Evolutionary conservation across 2,888 invertebrate genomes (phyloP), one percentile per base, ranked within the genome.

Genomic region (Entomobrya proxima): DNA sequence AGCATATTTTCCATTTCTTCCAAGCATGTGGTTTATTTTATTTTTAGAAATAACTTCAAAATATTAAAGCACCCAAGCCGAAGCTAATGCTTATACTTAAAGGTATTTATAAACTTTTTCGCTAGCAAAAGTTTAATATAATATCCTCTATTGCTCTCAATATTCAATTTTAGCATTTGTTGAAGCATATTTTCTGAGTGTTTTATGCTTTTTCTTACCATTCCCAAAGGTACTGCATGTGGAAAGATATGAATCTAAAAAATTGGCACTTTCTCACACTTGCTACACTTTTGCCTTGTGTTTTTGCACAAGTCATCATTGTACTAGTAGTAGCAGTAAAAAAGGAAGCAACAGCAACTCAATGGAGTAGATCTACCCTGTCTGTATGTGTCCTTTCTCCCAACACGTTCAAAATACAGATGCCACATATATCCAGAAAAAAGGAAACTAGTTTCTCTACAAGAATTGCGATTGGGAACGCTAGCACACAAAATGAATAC

Each of bases 251-350:
- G 79, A 79, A 85, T 80, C 85, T 79, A 79, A 87, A 85, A 85
- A 87, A 78, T 87, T 87, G 87, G 77, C 81, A 85, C 87, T 87
- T 87, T 77, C 52, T 55, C 81, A 81, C 87, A 87, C 77, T 82
- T 85, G 87, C 81, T 85, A 61, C 87, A 24, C 64, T 72, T 69
- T 75, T 58, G 11, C 64, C 9, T 58, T 75, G 40, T n/a, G n/a
- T 58, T 69, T 78, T 61, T 58, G 82, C 76, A 58, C 58, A 78
- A 61, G 72, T 67, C 55, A 76, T 55, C 76, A 76, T 67, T 30
- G 18, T 50, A 3, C 5, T 61, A 13, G 7, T 13, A 18, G 52
- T 50, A 78, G 64, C 40, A 32, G 18, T 30, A 21, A 78, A 58
- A 58, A 47, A 24, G 40, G 61, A 77, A 61, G 58, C 78, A 79